Percentiles rank a stretch among this genome's conserved stretches.
Evolutionary conservation across 2,888 invertebrate genomes (phyloP).

Genomic region (Tipula vernalis): DNA sequence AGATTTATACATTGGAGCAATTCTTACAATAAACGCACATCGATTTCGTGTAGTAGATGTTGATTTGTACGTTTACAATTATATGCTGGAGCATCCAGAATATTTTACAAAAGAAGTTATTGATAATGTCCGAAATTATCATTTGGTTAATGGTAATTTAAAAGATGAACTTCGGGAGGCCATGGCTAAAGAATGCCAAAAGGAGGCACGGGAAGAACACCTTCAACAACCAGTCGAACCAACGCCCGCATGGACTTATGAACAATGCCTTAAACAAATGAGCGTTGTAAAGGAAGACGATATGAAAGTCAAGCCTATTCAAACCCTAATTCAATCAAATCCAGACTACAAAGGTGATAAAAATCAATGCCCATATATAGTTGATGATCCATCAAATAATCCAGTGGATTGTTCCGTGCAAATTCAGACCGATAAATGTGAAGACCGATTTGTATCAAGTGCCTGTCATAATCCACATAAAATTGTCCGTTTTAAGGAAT

Average conservation of each 20-base stretch:
- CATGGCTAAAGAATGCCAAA: neutral
- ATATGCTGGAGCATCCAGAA: conserved; percentile 56
- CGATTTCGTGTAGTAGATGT: conserved; percentile 65
- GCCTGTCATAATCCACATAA: neutral
- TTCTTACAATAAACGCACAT: conserved; percentile 58
- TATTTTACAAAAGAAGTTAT: conserved; percentile 56
- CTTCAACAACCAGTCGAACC: neutral
- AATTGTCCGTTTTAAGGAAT: neutral
- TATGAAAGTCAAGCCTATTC: neutral
- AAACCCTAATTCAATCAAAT: neutral
- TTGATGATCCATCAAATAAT: neutral
- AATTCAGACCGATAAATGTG: neutral
- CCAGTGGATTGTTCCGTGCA: neutral
- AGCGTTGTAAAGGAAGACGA: neutral
- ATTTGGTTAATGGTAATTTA: conserved; percentile 50
- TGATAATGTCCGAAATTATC: conserved; percentile 54
- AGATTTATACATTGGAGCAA: conserved; percentile 66
- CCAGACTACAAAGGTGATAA: neutral
- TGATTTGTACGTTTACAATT: conserved; percentile 65
- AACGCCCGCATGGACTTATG: neutral
- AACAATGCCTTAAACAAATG: neutral
- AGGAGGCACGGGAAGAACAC: neutral
- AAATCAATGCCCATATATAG: neutral
- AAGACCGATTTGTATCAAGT: neutral
- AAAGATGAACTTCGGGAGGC: conserved; percentile 36